Conservation (phyloP, 1,140 invertebrate genomes). For the Cotesia glomerata region DNA sequence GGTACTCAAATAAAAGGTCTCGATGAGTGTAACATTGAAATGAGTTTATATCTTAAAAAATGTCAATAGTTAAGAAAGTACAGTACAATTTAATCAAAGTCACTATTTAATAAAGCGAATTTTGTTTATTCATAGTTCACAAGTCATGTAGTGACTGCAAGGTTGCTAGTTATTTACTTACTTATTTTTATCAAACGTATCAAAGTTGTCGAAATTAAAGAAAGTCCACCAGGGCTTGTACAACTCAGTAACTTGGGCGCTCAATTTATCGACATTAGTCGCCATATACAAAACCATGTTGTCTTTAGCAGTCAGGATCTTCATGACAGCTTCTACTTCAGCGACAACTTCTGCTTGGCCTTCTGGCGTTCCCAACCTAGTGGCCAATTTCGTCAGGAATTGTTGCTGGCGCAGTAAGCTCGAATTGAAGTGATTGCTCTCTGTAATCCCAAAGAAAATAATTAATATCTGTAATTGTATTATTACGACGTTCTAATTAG, state of each 20-base stretch:
- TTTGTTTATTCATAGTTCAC: too few relatives aligned
- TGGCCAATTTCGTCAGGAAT: conserved; percentile 74
- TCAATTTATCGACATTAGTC: conserved; percentile 71
- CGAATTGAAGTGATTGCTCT: conserved; percentile 75
- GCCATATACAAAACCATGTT: conserved; percentile 76
- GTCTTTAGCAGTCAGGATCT: conserved; percentile 65
- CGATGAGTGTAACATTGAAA: too few relatives aligned
- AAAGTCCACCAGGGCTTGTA: conserved; percentile 65
- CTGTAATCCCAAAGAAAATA: conserved; percentile 56
- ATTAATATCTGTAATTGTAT: background rate
- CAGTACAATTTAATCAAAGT: too few relatives aligned
- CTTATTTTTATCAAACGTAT: conserved; percentile 49
- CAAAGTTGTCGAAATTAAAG: conserved; percentile 22
- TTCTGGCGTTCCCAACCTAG: conserved; percentile 66
- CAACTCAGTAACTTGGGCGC: conserved; percentile 57
- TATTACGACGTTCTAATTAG: too few relatives aligned
- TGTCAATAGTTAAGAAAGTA: too few relatives aligned
- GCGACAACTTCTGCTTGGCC: conserved; percentile 65
- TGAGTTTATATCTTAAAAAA: too few relatives aligned
- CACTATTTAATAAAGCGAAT: too few relatives aligned
- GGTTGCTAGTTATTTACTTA: conserved; percentile 37
- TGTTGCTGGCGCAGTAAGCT: conserved; percentile 78
- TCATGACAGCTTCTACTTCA: conserved; percentile 70
- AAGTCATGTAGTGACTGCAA: too few relatives aligned
- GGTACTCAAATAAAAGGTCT: too few relatives aligned